Percentiles rank a stretch among this genome's conserved stretches.
Conservation (phyloP, 2,888 invertebrate species). For the Slavum lentiscoides region DNA sequence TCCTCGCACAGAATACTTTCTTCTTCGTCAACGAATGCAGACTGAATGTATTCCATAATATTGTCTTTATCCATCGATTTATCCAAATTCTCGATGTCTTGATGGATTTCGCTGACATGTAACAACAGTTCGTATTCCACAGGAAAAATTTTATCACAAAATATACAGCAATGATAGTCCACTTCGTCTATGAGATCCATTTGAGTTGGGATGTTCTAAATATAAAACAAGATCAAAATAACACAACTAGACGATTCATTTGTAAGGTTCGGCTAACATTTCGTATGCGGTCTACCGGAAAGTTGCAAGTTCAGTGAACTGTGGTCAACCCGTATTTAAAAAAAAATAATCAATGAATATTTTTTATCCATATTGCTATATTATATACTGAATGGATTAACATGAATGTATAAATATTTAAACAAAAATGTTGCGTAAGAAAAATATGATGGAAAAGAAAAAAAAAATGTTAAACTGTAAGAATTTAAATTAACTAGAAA, state of each 20-base stretch:
- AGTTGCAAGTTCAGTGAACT: too few species aligned
- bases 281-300: too few species aligned
- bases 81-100: neutral
- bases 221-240: neutral
- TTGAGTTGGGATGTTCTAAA: neutral
- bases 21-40: conserved; percentile 5
- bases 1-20: conserved; percentile 27
- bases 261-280: too few species aligned
- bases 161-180: conserved; percentile 46
- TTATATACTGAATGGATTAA: too few species aligned
- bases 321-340: too few species aligned
- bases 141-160: conserved; percentile 39
- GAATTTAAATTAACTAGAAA: too few species aligned
- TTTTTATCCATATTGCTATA: too few species aligned
- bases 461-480: too few species aligned
- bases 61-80: conserved; percentile 9
- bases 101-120: conserved; percentile 31
- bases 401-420: too few species aligned
- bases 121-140: conserved; percentile 13
- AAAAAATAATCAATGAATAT: too few species aligned
- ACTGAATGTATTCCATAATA: conserved; percentile 23
- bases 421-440: too few species aligned
- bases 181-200: conserved; percentile 31
- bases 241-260: neutral
- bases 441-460: too few species aligned